A percentile compares a stretch with the other conserved stretches of the same genome.
These are phyloP conservation scores for Apamea epomidion DNA, from an alignment of 2,888 invertebrate species.

Conservation along the genomic window DNA sequence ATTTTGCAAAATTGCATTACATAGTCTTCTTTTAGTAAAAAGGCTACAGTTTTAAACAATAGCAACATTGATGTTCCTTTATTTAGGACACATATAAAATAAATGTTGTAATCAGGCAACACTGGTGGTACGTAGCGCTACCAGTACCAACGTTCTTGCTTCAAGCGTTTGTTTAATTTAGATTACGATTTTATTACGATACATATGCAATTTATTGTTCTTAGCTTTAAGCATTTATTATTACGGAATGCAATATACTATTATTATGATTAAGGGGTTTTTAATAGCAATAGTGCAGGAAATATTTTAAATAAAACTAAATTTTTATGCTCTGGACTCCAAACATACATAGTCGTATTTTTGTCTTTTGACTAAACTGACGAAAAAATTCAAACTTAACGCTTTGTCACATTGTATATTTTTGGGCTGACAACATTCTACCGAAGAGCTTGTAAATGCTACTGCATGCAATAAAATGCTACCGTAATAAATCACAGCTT, in stretches of 20 bases:
- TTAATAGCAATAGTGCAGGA: neutral
- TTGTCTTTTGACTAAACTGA: slow-evolving; percentile 11
- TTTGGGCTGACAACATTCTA: slow-evolving; percentile 61
- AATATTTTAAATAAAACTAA: neutral
- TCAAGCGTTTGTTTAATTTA: slow-evolving; percentile 48
- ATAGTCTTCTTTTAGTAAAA: neutral
- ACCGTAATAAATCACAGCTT: slow-evolving; percentile 80
- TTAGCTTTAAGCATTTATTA: slow-evolving; percentile 10
- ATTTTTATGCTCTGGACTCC: neutral
- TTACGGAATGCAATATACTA: neutral
- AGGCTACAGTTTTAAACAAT: neutral
- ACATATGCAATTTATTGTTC: slow-evolving; percentile 36
- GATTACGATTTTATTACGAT: slow-evolving; percentile 39
- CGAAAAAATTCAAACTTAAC: slow-evolving; percentile 30
- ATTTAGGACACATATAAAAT: slow-evolving; percentile 4
- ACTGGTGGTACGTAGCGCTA: slow-evolving; percentile 23
- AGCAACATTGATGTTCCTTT: slow-evolving; percentile 10
- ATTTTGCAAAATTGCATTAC: neutral
- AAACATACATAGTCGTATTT: slow-evolving; percentile 9
- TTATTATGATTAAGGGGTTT: neutral
- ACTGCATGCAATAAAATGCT: slow-evolving; percentile 68
- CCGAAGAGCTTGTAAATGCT: slow-evolving; percentile 65
- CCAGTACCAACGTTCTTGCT: slow-evolving; percentile 32
- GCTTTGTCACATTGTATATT: slow-evolving; percentile 52
- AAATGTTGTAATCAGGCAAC: slow-evolving; percentile 20